These are phyloP conservation scores for Sakesphorus luctuosus DNA, from an alignment of 2,113 vertebrate species.

Conservation along the genomic window DNA sequence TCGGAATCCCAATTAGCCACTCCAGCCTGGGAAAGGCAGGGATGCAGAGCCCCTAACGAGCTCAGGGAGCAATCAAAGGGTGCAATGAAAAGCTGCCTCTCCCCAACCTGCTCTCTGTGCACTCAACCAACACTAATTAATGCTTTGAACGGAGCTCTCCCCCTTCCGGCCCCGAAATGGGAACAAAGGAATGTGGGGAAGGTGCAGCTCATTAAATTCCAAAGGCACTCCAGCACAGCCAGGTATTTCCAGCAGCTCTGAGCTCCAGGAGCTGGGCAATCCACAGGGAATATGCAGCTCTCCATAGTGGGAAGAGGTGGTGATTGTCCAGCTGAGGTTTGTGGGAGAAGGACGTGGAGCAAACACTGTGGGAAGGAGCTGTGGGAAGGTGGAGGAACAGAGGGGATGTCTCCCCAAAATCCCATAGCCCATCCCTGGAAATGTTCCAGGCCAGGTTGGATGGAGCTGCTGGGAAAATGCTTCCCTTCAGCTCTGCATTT, in stretches of 20 bases:
- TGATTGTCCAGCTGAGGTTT: conserved; percentile 37
- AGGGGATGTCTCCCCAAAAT: not conserved
- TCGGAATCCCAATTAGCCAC: conserved; percentile 11
- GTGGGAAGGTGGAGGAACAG: not conserved
- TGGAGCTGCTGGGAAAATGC: not conserved
- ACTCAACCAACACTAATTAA: conserved; percentile 53
- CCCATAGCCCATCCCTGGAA: not conserved
- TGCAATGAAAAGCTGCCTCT: conserved; percentile 53
- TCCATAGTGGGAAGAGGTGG: not conserved
- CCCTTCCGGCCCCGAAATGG: conserved; percentile 27
- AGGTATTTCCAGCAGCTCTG: not conserved
- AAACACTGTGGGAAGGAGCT: not conserved
- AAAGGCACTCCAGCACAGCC: conserved; percentile 1
- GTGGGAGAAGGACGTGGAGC: not conserved
- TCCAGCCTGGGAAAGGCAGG: not conserved
- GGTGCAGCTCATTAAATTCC: conserved; percentile 45
- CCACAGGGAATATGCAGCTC: conserved; percentile 1
- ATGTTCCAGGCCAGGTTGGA: not conserved
- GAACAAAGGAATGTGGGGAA: conserved; percentile 10
- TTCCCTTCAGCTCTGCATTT: not conserved
- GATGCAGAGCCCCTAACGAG: conserved; percentile 17
- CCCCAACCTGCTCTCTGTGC: conserved; percentile 11
- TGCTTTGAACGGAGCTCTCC: conserved; percentile 46
- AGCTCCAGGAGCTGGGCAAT: not conserved
- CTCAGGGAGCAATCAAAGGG: conserved; percentile 34